phyloP scores from a whole-genome alignment of 2,113 vertebrate species.

The Pangasianodon hypophthalmus region DNA sequence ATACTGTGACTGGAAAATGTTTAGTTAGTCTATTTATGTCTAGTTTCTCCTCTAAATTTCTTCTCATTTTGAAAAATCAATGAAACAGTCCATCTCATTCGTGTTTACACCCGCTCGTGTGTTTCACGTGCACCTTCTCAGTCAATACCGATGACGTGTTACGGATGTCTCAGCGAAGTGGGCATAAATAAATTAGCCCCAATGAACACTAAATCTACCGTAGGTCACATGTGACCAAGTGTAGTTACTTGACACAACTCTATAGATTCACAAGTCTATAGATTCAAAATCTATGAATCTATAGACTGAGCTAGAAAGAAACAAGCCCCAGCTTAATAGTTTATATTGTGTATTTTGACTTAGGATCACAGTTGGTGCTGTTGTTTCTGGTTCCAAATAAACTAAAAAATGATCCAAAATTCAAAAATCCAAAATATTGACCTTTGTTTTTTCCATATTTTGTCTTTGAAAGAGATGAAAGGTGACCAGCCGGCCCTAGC shows the following conservation, averaged over 20 bases:
- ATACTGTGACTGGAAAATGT: neutral
- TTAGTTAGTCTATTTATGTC: neutral
- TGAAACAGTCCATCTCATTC: neutral
- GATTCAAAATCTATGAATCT: neutral
- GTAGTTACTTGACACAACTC: neutral
- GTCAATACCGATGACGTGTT: neutral
- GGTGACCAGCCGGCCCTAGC: neutral
- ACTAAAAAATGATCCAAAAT: neutral
- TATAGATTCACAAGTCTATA: no score
- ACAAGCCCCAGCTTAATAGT: neutral
- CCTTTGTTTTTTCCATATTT: neutral
- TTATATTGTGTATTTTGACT: neutral
- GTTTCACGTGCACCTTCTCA: neutral
- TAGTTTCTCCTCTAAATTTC: neutral
- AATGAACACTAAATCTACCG: neutral
- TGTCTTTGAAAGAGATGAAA: neutral
- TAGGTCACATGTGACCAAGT: neutral
- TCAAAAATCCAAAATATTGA: neutral
- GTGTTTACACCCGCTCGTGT: neutral
- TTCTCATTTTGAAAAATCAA: neutral
- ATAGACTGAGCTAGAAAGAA: neutral
- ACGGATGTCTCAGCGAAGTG: neutral
- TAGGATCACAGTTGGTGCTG: neutral
- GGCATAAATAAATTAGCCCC: neutral
- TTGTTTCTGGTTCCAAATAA: neutral